Base-by-base conservation (phyloP, 2,113 vertebrate genomes). In the Loxodonta africana region DNA sequence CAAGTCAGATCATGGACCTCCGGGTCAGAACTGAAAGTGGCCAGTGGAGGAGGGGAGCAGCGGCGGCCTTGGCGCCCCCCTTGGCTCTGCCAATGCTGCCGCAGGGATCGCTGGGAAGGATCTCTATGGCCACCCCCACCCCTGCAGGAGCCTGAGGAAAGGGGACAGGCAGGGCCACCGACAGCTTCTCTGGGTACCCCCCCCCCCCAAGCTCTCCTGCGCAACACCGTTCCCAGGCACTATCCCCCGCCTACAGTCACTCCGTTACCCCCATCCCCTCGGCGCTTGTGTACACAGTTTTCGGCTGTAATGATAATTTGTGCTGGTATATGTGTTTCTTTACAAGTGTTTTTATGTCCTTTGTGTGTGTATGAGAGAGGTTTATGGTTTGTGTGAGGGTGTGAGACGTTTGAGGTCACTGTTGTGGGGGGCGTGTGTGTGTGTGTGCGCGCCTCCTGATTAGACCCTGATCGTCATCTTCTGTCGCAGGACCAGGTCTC, bases 281-380 rank as follows among this genome's bases (percentile, higher is more conserved):
- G 1, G 89, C 62, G 23, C 63, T 69, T 80, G 69, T 91, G 82
- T 87, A 80, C 76, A 90, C 85, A 78, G 88, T 77, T 83, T n/a
- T 18, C 9, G 8, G 8, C 46, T 6, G 6, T 95, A 73, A 83
- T 85, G 80, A 94, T 92, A 41, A 93, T 93, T 67, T 76, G 81
- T 88, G 83, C 69, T 83, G 84, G 86, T 93, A 94, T 86, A 94
- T 94, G 89, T 91, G 71, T 88, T 93, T 88, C 92, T 93, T 95
- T 94, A 76, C 90, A 85, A 96, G 87, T 76, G 90, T 83, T 97
- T 95, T 93, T 85, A 76, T 85, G 90, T 95, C 84, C 84, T 95
- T 77, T 90, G 78, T 96, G 84, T 96, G 63, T 94, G 73, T 67
- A 17, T 57, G 46, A 57, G 71, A 67, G 80, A 88, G 63, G 83